phyloP scores from a whole-genome alignment of 1,140 invertebrate genomes.

The Cydia strobilella region DNA sequence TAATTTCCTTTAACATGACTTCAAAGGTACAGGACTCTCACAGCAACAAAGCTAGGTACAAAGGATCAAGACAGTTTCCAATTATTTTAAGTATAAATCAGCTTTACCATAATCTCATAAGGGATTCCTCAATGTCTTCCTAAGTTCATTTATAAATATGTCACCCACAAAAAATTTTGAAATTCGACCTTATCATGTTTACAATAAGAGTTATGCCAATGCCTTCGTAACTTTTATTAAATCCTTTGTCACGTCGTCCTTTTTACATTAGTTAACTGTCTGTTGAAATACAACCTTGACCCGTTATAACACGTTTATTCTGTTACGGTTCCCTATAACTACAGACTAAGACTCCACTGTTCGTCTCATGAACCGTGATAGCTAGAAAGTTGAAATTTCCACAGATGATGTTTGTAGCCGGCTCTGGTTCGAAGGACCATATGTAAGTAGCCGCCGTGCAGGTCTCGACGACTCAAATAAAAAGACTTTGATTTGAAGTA shows the following conservation, averaged over 20 bases:
- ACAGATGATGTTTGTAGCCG: too few relatives aligned
- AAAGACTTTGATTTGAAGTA: too few relatives aligned
- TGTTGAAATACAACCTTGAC: background rate
- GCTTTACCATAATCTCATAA: background rate
- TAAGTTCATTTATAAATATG: background rate
- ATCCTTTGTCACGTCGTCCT: background rate
- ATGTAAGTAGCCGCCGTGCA: too few relatives aligned
- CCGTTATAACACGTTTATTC: background rate
- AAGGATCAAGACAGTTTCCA: background rate
- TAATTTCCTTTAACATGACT: background rate
- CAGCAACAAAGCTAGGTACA: background rate
- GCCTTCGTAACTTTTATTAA: background rate
- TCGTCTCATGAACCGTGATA: too few relatives aligned
- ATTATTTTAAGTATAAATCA: background rate
- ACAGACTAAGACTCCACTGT: too few relatives aligned
- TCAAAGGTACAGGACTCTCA: background rate
- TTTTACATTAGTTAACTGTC: background rate
- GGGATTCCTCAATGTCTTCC: background rate
- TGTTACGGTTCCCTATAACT: too few relatives aligned
- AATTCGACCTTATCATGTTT: background rate
- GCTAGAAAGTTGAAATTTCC: too few relatives aligned
- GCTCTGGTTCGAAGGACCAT: too few relatives aligned
- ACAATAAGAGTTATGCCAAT: background rate
- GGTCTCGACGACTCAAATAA: too few relatives aligned
- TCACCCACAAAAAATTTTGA: background rate